Conservation (phyloP, 2,888 invertebrate species). For the Aricia artaxerxes region DNA sequence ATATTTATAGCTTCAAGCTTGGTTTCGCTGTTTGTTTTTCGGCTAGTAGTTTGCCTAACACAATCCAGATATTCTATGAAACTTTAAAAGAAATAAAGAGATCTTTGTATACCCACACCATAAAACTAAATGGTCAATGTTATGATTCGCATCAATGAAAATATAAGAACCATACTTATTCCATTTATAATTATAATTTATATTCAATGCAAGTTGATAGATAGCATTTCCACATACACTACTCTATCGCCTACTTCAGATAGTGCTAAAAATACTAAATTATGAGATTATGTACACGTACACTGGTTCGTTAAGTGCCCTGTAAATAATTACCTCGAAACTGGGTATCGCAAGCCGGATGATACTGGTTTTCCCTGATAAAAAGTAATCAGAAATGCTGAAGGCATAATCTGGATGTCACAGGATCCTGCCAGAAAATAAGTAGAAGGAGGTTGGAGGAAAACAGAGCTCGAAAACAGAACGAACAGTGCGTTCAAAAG, state of each 20-base stretch:
- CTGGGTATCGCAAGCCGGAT: neutral
- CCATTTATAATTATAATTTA: neutral
- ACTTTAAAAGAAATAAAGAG: no score
- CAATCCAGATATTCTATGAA: no score
- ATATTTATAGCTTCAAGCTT: no score
- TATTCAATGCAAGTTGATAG: neutral
- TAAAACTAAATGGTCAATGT: no score
- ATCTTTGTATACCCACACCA: no score
- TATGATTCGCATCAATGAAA: neutral
- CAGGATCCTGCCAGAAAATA: neutral
- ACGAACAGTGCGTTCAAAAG: no score
- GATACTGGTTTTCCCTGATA: constrained; percentile 15
- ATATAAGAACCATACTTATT: neutral
- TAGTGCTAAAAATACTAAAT: neutral
- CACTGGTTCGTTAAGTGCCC: neutral
- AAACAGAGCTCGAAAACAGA: no score
- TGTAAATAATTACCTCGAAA: neutral
- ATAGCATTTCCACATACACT: neutral
- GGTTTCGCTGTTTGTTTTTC: no score
- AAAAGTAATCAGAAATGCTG: neutral
- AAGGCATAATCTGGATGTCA: neutral
- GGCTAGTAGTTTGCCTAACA: no score
- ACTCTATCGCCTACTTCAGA: neutral
- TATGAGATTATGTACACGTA: neutral
- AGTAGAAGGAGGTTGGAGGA: no score